Base-by-base conservation (phyloP, 2,113 vertebrate species). In the Telmatochromis sp. region DNA sequence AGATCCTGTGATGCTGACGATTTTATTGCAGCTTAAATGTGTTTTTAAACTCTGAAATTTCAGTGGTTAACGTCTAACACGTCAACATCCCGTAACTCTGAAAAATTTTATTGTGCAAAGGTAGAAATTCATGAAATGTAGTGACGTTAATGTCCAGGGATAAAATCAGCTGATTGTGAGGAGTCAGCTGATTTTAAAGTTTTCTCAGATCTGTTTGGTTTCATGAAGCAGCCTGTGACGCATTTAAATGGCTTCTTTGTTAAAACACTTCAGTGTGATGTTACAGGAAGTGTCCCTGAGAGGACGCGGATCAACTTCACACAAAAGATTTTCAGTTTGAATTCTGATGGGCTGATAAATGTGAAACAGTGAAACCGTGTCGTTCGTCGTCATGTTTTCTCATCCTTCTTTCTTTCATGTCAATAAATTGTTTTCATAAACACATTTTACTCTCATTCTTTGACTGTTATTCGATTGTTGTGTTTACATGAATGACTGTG, bases 361-460 rank as follows among this genome's bases (percentile, higher is more conserved):
- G 63, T 1, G 0, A 7, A 0, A 68, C 33, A 10, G 5, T 70
- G n/a, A 42, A 70, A 3, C 1, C 3, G 58, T 9, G 0, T 68
- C 21, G 12, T 7, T 7, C 10, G 4, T 10, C 9, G 2, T 63
- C 28, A 2, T 33, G 58, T 33, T 63, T 33, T 35, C 31, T 65
- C 54, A 8, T 28, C 10, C 6, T n/a, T 3, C 63, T 14, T 42
- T 68, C 11, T 68, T 35, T 40, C 1, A 65, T 1, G 19, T 65
- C 31, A 11, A 2, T 65, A 37, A 37, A 12, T 37, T 13, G 7
- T 37, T 13, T 13, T 68, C 13, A 73, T 73, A 47, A 45, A 45
- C 68, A 45, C 9, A 12, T 63, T 35, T 63, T 33, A 35, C 58
- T 40, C 40, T 40, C 2, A 40, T 68, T 70, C 65, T 70, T 70